phyloP scores from a whole-genome alignment of 2,888 invertebrate species.

The Himalopsyche tibetana region DNA sequence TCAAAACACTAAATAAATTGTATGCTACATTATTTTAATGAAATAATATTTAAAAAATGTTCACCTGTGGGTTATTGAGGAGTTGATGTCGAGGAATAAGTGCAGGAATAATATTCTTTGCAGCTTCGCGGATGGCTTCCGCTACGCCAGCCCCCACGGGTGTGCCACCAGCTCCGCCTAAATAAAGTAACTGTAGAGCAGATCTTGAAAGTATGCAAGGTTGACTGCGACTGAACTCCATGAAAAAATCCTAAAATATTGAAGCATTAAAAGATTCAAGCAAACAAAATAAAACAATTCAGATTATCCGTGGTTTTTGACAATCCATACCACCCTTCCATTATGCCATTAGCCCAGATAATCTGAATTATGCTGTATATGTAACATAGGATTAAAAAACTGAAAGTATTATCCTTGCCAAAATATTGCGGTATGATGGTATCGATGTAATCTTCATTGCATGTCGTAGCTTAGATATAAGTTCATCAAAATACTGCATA shows the following conservation, averaged over 20 bases:
- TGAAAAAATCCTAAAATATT: constrained; percentile 88
- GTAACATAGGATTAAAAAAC: background rate
- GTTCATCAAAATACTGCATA: constrained; percentile 86
- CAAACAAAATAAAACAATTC: no score
- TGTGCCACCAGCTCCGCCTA: constrained; percentile 74
- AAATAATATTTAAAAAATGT: background rate
- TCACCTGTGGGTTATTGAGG: constrained; percentile 81
- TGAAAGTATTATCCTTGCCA: constrained; percentile 77
- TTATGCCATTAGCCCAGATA: no score
- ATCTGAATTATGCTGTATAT: no score
- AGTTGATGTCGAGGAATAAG: constrained; percentile 85
- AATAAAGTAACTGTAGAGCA: constrained; percentile 89
- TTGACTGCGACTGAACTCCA: constrained; percentile 91
- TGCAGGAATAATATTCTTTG: constrained; percentile 91
- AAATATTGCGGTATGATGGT: constrained; percentile 86
- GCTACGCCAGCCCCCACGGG: constrained; percentile 77
- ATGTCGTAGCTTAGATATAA: constrained; percentile 87
- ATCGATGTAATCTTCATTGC: constrained; percentile 89
- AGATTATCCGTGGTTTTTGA: no score
- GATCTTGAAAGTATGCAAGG: constrained; percentile 96
- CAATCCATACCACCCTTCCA: no score
- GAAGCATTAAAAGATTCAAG: background rate
- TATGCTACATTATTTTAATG: background rate
- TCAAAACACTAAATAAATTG: background rate
- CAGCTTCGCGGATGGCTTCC: constrained; percentile 91